Base-by-base conservation (phyloP, 2,797 vertebrate species). In the Protosalanx chinensis region DNA sequence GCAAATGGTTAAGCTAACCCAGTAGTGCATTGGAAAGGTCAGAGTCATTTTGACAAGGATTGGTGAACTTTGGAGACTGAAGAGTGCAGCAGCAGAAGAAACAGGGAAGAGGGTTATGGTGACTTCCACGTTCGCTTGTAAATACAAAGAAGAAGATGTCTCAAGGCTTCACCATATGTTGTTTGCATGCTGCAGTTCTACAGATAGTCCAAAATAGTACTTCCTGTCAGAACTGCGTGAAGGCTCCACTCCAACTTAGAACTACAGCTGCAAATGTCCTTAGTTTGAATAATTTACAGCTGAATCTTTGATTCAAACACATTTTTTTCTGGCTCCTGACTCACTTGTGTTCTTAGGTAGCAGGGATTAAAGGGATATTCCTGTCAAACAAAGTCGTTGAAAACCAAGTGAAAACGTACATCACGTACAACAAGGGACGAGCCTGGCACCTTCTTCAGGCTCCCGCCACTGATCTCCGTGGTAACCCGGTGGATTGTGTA, bases 341-440 rank as follows among this genome's bases (percentile, higher is more conserved):
- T 60, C 23, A 49, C 20, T 87, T 79, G 80, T 87, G 80, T 94
- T 94, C 89, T 90, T 93, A 98, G 96, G 96, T 98, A 95, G 96
- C 96, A 72, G 96, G 96, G 91, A 97, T 98, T 95, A 98, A 98
- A 92, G 96, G 96, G 90, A 95, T 98, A 93, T 98, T 97, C 95
- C 95, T 98, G 93, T 96, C 96, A 91, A 98, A 98, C 93, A 97
- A 97, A 95, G 95, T 96, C 93, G 94, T 94, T 87, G 95, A 96
- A 88, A 96, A 93, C 91, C 94, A 97, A 93, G 96, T 97, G 86
- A 97, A 95, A 93, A 98, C 96, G 84, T 97, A 96, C 89, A 96
- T 98, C 91, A 97, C 96, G 0, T 98, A 97, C 92, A 98, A 98
- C 90, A 98, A 98, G 91, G 96, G 96, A 29, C 92, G 95, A 94